Evolutionary conservation across 2,113 vertebrate species (phyloP), one percentile per base, ranked within the genome.

Genomic region (Bostrychus sinensis): DNA sequence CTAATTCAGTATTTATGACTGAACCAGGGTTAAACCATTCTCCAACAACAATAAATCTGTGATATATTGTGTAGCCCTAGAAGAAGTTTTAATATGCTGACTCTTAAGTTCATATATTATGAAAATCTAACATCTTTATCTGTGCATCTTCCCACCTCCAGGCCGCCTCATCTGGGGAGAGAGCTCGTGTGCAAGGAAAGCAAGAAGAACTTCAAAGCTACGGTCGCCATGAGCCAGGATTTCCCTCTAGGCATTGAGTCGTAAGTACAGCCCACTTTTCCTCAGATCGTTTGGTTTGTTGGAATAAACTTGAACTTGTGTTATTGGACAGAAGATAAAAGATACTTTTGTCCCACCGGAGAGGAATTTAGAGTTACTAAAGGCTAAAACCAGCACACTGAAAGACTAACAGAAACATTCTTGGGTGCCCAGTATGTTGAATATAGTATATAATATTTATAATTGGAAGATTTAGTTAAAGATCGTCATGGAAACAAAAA

Each of bases 191-290:
- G 96, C 86, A 98, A 98, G 86, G 96, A 98, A 69, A 98, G 93
- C 91, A 96, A 95, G 91, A 98, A 98, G 88, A 96, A 93, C 30
- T 98, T 98, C 88, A 98, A 98, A 91, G 96, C 96, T 61, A 97
- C 94, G 0, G 94, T 98, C 86, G 96, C 96, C 71, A 98, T 98
- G 96, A 98, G 96, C 92, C 96, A 95, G 89, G 96, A 98, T 54
- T 98, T 98, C 72, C 96, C 96, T 69, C 83, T 97, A 45, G 94
- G 94, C 80, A 95, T 97, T 0, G 95, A 98, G 84, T 95, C 92
- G 96, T 98, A 90, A 95, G 96, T 83, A 68, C 65, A 73, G 32
- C 55, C 48, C 46, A 39, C 54, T 39, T 54, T 61, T 68, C 60
- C 74, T 75, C 23, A 65, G 69, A 80, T 77, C 72, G 61, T 64